A percentile compares a stretch with the other conserved stretches of the same genome.
phyloP scores from a whole-genome alignment of 30 jellyfish, hydroid and myxozoan genomes.

The Pseudorhiza aurosa region DNA sequence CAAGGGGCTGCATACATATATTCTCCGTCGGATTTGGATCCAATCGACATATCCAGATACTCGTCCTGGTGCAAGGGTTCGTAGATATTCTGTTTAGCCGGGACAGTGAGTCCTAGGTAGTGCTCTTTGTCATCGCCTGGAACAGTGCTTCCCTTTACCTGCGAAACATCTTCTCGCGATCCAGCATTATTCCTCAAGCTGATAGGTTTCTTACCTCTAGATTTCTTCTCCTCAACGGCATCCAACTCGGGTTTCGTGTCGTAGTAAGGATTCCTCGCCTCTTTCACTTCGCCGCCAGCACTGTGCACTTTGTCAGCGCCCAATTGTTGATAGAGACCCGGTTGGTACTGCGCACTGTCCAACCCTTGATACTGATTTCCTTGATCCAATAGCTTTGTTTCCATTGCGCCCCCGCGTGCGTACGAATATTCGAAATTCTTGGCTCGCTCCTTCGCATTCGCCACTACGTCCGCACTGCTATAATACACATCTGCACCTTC shows the following conservation, averaged over 20 bases:
- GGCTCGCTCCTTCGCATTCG: background rate
- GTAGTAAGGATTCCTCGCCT: constrained; percentile 7
- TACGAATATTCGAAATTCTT: constrained; percentile 18
- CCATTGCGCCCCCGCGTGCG: constrained; percentile 8
- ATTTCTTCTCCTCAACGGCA: background rate
- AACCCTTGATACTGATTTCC: background rate
- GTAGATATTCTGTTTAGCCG: background rate
- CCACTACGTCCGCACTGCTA: constrained; percentile 23
- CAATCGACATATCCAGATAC: constrained; percentile 7
- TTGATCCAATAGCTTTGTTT: background rate
- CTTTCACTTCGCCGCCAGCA: background rate
- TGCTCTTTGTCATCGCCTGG: background rate
- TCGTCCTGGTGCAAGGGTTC: constrained; percentile 10
- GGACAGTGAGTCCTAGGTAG: constrained; percentile 14
- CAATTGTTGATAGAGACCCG: background rate
- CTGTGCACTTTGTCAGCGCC: background rate
- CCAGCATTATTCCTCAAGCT: constrained; percentile 22
- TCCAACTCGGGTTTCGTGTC: background rate
- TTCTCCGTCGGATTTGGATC: background rate
- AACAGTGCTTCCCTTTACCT: background rate
- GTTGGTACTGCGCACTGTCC: background rate
- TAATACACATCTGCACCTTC: constrained; percentile 1
- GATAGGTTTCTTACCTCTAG: background rate
- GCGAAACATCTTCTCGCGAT: constrained; percentile 36
- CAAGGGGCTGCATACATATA: constrained; percentile 4